Evolutionary conservation across 2,113 vertebrate species (phyloP), one percentile per base, ranked within the genome.

Genomic region (Egretta garzetta): DNA sequence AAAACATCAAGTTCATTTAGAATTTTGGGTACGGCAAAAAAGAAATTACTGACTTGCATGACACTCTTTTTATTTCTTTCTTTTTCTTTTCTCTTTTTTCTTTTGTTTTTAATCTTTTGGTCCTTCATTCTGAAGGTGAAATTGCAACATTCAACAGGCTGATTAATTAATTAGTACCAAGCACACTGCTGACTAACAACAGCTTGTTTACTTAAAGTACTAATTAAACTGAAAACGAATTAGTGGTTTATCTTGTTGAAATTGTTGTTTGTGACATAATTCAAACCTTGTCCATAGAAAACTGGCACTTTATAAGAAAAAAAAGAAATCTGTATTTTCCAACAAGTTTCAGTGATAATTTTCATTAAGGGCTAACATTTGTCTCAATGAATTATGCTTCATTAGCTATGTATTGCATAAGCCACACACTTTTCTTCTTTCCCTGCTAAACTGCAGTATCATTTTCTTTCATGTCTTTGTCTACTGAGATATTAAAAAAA

Each of bases 311-410:
- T 14, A 32, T 66, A 21, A 43, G 19, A 28, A n/a, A 37, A 37
- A 37, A 37, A 47, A 47, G 7, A 62, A 60, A 81, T 14, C 4
- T 2, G 1, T 27, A 47, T 8, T 39, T 86, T 72, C 50, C 23
- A 63, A 64, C 14, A 64, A 28, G 12, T 71, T 64, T 52, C 43
- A 35, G n/a, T 37, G 14, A 33, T 18, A 64, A 50, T 64, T 88
- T 93, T 83, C n/a, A 60, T 63, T 72, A 86, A n/a, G 23, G 17
- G 18, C 15, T 88, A 86, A 93, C 28, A 85, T 93, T 91, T 68
- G 3, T 59, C 28, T 33, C n/a, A 92, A 22, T 53, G 9, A 50
- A 63, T 72, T 93, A 63, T 27, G 4, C 12, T 84, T 47, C 47
- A 71, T 45, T n/a, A 80, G 1, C 9, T 83, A 32, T 27, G 7